These are phyloP conservation scores for Myiagra hebetior DNA, from an alignment of 2,113 vertebrate species.

Conservation along the genomic window DNA sequence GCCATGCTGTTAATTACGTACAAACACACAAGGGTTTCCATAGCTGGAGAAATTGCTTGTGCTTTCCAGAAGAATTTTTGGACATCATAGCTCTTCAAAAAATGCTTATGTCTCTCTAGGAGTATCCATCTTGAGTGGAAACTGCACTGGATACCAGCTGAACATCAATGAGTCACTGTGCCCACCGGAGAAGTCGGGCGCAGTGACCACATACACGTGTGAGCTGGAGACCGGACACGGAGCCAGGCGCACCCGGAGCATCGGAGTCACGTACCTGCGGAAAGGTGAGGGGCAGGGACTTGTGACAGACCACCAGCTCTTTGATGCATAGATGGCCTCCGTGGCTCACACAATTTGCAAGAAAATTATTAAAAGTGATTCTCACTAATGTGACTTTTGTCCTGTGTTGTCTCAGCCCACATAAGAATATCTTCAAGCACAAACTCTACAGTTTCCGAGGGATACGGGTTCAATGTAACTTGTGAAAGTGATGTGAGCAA, in stretches of 20 bases:
- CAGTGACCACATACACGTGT: slow-evolving; percentile 50
- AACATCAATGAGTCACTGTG: slow-evolving; percentile 13
- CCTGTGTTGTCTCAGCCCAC: slow-evolving; percentile 54
- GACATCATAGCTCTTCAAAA: neutral
- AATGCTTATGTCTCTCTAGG: slow-evolving; percentile 50
- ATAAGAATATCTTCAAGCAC: slow-evolving; percentile 41
- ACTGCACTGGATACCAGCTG: slow-evolving; percentile 60
- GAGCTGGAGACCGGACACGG: slow-evolving; percentile 53
- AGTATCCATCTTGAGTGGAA: neutral
- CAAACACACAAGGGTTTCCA: neutral
- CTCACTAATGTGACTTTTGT: neutral
- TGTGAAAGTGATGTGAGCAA: slow-evolving; percentile 65
- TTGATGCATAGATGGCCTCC: neutral
- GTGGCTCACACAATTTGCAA: neutral
- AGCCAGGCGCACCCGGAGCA: slow-evolving; percentile 13
- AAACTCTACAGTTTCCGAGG: slow-evolving; percentile 51
- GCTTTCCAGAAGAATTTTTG: neutral
- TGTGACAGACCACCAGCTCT: neutral
- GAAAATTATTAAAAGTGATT: neutral
- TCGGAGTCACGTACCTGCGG: slow-evolving; percentile 55
- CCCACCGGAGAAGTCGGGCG: neutral
- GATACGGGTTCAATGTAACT: slow-evolving; percentile 38
- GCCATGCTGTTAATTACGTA: neutral
- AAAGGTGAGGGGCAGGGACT: slow-evolving; percentile 57
- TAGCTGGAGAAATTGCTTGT: neutral